Evolutionary conservation across 2,113 vertebrate genomes (phyloP).

Genomic region (Aepyceros melampus): DNA sequence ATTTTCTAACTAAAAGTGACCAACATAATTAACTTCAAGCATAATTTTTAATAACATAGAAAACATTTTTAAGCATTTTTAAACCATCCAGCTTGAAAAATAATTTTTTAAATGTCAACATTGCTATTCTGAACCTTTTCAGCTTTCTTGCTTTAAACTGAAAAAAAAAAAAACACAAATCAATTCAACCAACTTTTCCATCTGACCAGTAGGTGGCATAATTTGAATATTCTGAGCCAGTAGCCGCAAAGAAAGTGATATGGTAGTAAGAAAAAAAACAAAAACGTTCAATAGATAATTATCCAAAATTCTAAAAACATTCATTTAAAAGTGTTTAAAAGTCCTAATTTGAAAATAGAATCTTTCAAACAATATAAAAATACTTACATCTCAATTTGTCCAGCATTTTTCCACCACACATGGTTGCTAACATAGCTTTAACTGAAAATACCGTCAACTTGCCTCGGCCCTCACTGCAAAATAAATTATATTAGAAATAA

Average conservation of each 20-base stretch:
- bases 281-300: neutral
- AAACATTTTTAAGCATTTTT: constrained; percentile 13
- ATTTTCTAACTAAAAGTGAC: constrained; percentile 12
- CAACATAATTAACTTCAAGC: neutral
- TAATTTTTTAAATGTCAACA: neutral
- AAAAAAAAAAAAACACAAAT: neutral
- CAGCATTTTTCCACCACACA: constrained; percentile 98
- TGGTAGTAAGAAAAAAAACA: fast-evolving
- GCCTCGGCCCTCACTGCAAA: constrained; percentile 93
- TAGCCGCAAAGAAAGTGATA: neutral
- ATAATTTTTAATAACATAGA: neutral
- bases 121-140: neutral
- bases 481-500: constrained; percentile 1
- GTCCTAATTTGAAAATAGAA: neutral
- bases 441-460: constrained; percentile 98
- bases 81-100: neutral
- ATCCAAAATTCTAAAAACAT: neutral
- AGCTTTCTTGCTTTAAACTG: neutral
- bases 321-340: neutral
- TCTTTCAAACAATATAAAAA: neutral
- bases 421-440: constrained; percentile 96
- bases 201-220: constrained; percentile 42
- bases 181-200: neutral
- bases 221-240: neutral
- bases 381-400: constrained; percentile 98